Conservation (phyloP, 2,888 invertebrate species). For the Brachyopa scutellaris region DNA sequence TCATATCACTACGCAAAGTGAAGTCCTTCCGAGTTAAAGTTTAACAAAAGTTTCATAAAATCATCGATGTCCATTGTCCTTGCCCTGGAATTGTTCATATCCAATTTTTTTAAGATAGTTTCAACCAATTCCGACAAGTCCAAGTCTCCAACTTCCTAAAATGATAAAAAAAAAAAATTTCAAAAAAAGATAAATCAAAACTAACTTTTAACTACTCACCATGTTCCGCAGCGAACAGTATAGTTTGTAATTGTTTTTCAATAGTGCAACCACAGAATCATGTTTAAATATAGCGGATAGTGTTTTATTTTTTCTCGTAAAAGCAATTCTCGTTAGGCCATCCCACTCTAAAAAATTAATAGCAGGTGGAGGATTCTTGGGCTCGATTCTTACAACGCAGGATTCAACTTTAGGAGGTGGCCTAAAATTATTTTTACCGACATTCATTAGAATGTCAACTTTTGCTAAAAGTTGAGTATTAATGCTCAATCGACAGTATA, state of each 20-base stretch:
- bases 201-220: slow-evolving; percentile 81
- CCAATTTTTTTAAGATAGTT: slow-evolving; percentile 86
- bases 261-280: slow-evolving; percentile 89
- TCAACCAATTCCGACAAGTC: slow-evolving; percentile 91
- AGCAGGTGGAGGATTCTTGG: slow-evolving; percentile 97
- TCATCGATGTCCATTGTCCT: slow-evolving; percentile 98
- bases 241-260: slow-evolving; percentile 95
- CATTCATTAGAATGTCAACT: slow-evolving; percentile 97
- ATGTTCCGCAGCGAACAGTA: slow-evolving; percentile 94
- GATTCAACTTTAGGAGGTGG: slow-evolving; percentile 99
- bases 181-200: slow-evolving; percentile 11
- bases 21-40: slow-evolving; percentile 95
- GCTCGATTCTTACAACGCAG: slow-evolving; percentile 98
- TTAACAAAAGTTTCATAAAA: slow-evolving; percentile 92
- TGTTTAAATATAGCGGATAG: slow-evolving; percentile 94
- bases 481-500: slow-evolving; percentile 97
- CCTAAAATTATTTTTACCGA: slow-evolving; percentile 98
- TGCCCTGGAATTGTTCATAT: slow-evolving; percentile 90
- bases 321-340: slow-evolving; percentile 96
- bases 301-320: slow-evolving; percentile 98
- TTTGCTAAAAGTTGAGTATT: slow-evolving; percentile 97
- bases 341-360: slow-evolving; percentile 99
- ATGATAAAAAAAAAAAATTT: slow-evolving; percentile 71
- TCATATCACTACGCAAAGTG: slow-evolving; percentile 86
- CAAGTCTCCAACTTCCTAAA: slow-evolving; percentile 90